These are phyloP conservation scores for Enchytraeus crypticus DNA, from an alignment of 2,888 invertebrate species.

Conservation along the genomic window DNA sequence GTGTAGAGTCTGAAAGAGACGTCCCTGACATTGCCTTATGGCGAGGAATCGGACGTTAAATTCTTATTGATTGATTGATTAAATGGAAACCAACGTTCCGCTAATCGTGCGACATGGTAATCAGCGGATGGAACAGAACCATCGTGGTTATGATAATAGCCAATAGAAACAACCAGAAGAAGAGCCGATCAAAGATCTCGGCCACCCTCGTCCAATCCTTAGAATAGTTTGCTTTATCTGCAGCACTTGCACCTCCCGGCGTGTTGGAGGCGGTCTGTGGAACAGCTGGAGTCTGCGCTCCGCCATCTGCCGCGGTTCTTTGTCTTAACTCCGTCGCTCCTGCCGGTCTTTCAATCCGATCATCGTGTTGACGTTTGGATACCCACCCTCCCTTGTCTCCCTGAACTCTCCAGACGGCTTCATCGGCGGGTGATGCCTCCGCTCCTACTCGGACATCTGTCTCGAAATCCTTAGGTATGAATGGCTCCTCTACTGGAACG, in stretches of 20 bases:
- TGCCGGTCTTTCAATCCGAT: too few relatives aligned
- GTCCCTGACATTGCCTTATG: too few relatives aligned
- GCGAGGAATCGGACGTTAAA: too few relatives aligned
- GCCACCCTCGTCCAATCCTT: slow-evolving; percentile 28
- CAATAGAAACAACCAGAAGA: slow-evolving; percentile 30
- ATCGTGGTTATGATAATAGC: slow-evolving; percentile 28
- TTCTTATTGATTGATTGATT: too few relatives aligned
- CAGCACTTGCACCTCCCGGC: neutral
- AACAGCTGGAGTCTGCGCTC: too few relatives aligned
- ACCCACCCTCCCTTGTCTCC: neutral
- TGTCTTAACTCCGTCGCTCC: neutral
- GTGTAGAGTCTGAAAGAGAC: too few relatives aligned
- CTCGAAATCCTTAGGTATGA: neutral
- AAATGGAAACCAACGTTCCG: too few relatives aligned
- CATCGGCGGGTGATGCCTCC: neutral
- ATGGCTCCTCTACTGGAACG: too few relatives aligned
- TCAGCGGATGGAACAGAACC: slow-evolving; percentile 29
- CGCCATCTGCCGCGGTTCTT: neutral
- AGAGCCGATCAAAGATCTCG: slow-evolving; percentile 29
- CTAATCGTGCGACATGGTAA: slow-evolving; percentile 10
- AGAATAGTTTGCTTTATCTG: slow-evolving; percentile 9
- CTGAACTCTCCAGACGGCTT: neutral
- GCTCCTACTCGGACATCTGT: too few relatives aligned
- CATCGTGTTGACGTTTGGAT: too few relatives aligned
- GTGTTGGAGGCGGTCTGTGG: neutral